Conservation (phyloP, 2,797 vertebrate genomes). For the Parambassis ranga region DNA sequence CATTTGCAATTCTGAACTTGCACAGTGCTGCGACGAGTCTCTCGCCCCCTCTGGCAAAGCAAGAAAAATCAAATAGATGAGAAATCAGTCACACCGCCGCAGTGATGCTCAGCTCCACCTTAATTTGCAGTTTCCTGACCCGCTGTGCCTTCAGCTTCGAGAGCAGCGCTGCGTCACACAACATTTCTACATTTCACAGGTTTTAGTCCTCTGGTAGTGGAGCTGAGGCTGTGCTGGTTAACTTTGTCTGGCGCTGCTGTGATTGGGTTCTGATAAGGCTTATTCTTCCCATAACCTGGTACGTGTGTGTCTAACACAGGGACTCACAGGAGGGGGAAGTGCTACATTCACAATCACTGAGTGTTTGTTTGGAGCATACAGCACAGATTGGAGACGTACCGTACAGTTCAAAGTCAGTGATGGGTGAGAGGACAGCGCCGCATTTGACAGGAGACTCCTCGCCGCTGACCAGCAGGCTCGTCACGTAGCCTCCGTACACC, state of each 20-base stretch:
- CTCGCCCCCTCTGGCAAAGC: conserved; percentile 22
- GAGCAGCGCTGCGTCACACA: not conserved
- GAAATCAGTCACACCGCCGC: conserved; percentile 43
- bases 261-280: conserved; percentile 23
- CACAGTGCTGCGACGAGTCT: conserved; percentile 13
- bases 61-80: conserved; percentile 48
- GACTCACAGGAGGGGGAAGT: not conserved
- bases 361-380: not conserved
- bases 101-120: conserved; percentile 27
- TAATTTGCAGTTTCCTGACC: conserved; percentile 57
- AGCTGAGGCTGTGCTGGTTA: conserved; percentile 17
- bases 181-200: conserved; percentile 32
- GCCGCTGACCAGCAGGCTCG: conserved; percentile 88
- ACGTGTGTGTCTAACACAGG: not conserved
- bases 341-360: not conserved
- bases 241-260: conserved; percentile 11
- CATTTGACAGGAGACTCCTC: conserved; percentile 87
- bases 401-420: conserved; percentile 94
- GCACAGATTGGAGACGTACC: conserved; percentile 77
- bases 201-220: conserved; percentile 11
- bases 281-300: not conserved
- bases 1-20: conserved; percentile 53
- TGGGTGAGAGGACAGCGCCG: conserved; percentile 91
- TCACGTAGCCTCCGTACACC: conserved; percentile 96
- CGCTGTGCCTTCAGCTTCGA: not conserved